These are phyloP conservation scores for Colinus virginianus DNA, from an alignment of 2,113 vertebrate species.

Conservation along the genomic window DNA sequence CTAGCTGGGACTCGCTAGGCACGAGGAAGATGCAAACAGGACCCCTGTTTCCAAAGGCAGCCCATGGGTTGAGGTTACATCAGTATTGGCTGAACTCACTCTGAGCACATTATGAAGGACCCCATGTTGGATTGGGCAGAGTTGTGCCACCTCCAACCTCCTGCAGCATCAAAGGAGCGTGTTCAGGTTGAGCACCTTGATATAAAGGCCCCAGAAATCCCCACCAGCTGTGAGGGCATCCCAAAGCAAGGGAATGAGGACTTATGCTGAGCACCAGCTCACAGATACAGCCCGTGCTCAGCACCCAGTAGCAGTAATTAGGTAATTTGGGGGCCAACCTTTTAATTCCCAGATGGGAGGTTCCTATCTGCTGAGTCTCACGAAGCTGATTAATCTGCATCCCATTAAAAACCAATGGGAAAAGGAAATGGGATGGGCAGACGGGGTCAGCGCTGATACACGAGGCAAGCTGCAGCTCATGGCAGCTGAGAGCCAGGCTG, in stretches of 20 bases:
- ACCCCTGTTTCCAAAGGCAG: background rate
- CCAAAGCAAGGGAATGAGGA: background rate
- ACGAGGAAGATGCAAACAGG: too few relatives aligned
- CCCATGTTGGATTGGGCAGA: background rate
- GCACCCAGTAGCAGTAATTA: background rate
- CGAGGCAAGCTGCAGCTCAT: conserved; percentile 15
- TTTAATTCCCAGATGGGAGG: conserved; percentile 8
- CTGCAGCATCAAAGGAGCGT: background rate
- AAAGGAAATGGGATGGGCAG: conserved; percentile 40
- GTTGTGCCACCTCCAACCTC: background rate
- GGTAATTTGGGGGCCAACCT: conserved; percentile 31
- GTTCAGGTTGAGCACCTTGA: background rate
- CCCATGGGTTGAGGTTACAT: background rate
- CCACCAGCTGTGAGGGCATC: fast-evolving
- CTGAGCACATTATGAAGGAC: background rate
- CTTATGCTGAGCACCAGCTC: background rate
- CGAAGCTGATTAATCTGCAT: conserved; percentile 10
- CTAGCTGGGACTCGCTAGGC: background rate
- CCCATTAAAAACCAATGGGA: conserved; percentile 39
- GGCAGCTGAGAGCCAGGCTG: conserved; percentile 17
- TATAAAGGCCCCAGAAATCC: background rate
- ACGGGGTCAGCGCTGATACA: background rate
- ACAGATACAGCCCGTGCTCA: background rate
- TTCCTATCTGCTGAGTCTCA: background rate
- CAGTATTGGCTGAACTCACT: background rate